Evolutionary conservation across 2,113 vertebrate genomes (phyloP).

Genomic region (Acanthisitta chloris): DNA sequence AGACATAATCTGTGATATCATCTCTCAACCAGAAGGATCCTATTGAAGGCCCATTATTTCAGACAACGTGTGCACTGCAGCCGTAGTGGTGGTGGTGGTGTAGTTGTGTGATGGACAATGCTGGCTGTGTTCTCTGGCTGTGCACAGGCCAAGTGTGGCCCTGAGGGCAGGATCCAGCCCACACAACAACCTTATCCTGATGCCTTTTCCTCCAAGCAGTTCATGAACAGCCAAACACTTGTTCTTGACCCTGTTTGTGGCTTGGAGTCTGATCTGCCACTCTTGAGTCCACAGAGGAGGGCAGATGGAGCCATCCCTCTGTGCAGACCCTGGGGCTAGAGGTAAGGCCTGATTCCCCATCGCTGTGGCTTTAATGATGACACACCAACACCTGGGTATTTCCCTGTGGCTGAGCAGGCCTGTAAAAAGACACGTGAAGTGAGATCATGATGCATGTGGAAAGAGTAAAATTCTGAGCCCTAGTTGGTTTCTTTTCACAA

Average conservation of each 20-base stretch:
- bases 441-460: background rate
- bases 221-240: background rate
- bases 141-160: background rate
- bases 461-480: background rate
- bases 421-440: background rate
- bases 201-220: background rate
- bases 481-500: background rate
- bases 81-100: background rate
- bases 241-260: background rate
- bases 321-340: background rate
- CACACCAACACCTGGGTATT: background rate
- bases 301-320: background rate
- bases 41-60: background rate
- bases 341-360: background rate
- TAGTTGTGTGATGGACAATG: background rate
- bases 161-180: background rate
- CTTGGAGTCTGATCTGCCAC: background rate
- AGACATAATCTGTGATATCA: background rate
- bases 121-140: background rate
- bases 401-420: background rate
- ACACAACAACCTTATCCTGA: background rate
- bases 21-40: background rate
- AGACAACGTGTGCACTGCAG: background rate
- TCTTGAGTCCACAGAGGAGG: background rate
- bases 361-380: fast-evolving